Percentiles rank a stretch among this genome's conserved stretches.
Evolutionary conservation across 2,113 vertebrate species (phyloP).

Genomic region (Hippocampus zosterae): DNA sequence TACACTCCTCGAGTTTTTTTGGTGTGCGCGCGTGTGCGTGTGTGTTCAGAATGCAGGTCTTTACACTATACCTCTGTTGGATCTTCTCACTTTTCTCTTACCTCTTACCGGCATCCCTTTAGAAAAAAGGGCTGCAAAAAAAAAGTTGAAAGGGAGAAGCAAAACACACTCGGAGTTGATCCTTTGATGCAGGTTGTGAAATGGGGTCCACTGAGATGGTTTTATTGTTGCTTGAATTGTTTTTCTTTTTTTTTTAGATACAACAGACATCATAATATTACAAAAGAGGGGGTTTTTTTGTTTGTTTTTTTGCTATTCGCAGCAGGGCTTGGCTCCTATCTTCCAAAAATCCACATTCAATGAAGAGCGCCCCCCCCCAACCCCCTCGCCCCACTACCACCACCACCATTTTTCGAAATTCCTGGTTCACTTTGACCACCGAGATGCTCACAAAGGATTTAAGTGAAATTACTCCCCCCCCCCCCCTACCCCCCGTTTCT

Average conservation of each 20-base stretch:
- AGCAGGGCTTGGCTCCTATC: background rate
- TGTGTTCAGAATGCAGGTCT: background rate
- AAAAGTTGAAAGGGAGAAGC: background rate
- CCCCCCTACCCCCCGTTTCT: too few relatives aligned
- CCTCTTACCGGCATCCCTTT: background rate
- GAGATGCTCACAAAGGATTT: too few relatives aligned
- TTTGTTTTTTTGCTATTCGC: background rate
- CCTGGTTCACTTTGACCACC: too few relatives aligned
- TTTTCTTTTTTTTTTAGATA: background rate
- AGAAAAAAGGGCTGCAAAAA: background rate
- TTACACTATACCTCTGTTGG: background rate
- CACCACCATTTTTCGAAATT: too few relatives aligned
- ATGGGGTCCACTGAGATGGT: background rate
- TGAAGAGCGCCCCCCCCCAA: too few relatives aligned
- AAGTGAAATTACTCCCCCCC: too few relatives aligned
- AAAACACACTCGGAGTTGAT: background rate
- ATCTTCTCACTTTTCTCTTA: background rate
- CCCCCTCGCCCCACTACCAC: too few relatives aligned
- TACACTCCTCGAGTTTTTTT: background rate
- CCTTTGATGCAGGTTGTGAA: background rate
- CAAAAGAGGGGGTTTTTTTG: background rate
- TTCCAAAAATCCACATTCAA: too few relatives aligned
- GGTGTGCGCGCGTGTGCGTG: too few relatives aligned
- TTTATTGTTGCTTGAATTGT: background rate
- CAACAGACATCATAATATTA: background rate